A percentile compares a stretch with the other conserved stretches of the same genome.
Evolutionary conservation across 2,113 vertebrate genomes (phyloP).

Genomic region (Macaca mulatta): DNA sequence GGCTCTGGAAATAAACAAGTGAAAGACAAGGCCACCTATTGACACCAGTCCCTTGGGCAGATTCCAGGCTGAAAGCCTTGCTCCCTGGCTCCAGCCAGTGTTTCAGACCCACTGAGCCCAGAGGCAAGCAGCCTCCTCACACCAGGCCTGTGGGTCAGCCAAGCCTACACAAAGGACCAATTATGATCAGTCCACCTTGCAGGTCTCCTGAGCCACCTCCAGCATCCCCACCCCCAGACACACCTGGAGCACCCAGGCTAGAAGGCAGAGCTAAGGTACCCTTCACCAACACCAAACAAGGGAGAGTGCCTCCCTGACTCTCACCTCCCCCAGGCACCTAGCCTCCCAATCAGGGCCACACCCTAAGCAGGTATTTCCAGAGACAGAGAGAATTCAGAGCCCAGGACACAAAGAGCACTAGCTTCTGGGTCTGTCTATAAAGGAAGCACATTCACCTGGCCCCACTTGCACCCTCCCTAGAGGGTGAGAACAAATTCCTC

Average conservation of each 20-base stretch:
- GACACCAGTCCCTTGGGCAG: background rate
- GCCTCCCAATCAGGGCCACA: slow-evolving; percentile 20
- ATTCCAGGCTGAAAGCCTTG: slow-evolving; percentile 43
- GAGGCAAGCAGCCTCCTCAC: background rate
- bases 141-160: background rate
- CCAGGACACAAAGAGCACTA: background rate
- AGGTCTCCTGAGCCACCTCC: background rate
- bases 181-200: background rate
- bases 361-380: slow-evolving; percentile 39
- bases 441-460: slow-evolving; percentile 12
- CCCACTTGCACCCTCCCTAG: background rate
- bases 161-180: background rate
- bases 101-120: background rate
- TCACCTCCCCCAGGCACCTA: background rate
- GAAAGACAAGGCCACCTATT: background rate
- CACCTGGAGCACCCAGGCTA: background rate
- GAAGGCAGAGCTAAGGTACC: background rate
- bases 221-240: background rate
- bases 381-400: background rate
- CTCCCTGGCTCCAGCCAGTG: background rate
- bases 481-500: slow-evolving; percentile 21
- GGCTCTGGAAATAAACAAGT: background rate
- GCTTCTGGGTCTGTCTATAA: background rate
- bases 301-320: background rate
- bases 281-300: background rate